These are phyloP conservation scores for Halichoerus grypus DNA, from an alignment of 2,113 vertebrate species.

Conservation along the genomic window DNA sequence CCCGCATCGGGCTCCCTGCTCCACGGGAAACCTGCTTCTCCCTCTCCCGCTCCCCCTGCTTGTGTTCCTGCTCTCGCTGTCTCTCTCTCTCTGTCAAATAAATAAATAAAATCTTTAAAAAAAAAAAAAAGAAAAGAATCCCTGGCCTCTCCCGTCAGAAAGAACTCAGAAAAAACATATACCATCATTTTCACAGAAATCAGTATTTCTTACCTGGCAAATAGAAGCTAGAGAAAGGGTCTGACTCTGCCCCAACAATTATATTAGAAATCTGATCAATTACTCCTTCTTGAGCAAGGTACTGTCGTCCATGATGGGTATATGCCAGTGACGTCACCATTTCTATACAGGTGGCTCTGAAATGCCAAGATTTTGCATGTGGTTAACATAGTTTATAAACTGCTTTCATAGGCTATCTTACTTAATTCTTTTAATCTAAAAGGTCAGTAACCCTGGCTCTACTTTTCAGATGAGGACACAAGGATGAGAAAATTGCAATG, in stretches of 20 bases:
- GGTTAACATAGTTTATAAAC: not conserved
- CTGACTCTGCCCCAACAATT: slow-evolving; percentile 94
- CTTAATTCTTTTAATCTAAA: slow-evolving; percentile 47
- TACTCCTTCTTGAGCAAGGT: slow-evolving; percentile 94
- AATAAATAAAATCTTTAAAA: too few species aligned
- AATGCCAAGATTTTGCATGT: slow-evolving; percentile 62
- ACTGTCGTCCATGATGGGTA: slow-evolving; percentile 93
- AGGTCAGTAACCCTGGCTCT: not conserved
- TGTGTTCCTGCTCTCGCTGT: too few species aligned
- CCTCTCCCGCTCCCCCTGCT: too few species aligned
- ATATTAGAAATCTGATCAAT: slow-evolving; percentile 96
- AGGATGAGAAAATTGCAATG: not conserved
- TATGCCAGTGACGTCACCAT: slow-evolving; percentile 94
- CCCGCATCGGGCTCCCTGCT: too few species aligned
- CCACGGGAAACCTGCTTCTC: too few species aligned
- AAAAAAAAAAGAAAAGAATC: not conserved
- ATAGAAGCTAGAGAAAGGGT: slow-evolving; percentile 96
- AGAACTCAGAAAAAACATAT: slow-evolving; percentile 40
- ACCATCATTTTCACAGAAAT: not conserved
- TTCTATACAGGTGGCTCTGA: slow-evolving; percentile 95
- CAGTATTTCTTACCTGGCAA: slow-evolving; percentile 91
- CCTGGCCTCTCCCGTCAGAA: not conserved
- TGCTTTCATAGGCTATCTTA: not conserved
- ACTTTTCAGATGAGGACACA: slow-evolving; percentile 12
- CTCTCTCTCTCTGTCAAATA: too few species aligned